Conservation (phyloP, 2,797 vertebrate genomes). For the Rhinella marina region DNA sequence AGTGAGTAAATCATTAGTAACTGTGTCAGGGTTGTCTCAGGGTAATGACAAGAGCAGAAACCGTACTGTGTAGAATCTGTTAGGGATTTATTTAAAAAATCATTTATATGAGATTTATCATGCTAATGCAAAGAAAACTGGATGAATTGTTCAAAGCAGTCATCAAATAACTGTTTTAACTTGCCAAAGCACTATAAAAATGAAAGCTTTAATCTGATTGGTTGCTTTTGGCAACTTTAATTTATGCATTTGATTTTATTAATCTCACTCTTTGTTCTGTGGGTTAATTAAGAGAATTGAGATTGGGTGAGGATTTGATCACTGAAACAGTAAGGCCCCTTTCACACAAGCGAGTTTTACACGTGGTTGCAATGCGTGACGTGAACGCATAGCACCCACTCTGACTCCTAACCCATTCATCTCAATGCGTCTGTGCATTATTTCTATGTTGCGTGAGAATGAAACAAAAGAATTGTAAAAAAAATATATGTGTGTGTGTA, state of each 20-base stretch:
- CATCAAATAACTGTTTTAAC: neutral
- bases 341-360: too few species aligned
- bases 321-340: too few species aligned
- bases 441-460: too few species aligned
- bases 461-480: too few species aligned
- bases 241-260: neutral
- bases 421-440: too few species aligned
- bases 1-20: conserved; percentile 27
- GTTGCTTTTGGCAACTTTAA: neutral
- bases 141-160: neutral
- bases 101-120: neutral
- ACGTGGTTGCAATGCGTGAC: too few species aligned
- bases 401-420: too few species aligned
- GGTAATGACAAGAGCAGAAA: neutral
- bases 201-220: neutral
- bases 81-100: neutral
- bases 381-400: too few species aligned
- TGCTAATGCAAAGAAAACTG: neutral
- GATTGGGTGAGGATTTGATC: too few species aligned
- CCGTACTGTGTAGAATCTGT: neutral
- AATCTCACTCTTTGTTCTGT: neutral
- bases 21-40: neutral
- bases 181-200: neutral
- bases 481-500: too few species aligned
- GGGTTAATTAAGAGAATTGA: too few species aligned